These are phyloP conservation scores for Xenopus petersii DNA, from an alignment of 2,797 vertebrate genomes.

Conservation along the genomic window DNA sequence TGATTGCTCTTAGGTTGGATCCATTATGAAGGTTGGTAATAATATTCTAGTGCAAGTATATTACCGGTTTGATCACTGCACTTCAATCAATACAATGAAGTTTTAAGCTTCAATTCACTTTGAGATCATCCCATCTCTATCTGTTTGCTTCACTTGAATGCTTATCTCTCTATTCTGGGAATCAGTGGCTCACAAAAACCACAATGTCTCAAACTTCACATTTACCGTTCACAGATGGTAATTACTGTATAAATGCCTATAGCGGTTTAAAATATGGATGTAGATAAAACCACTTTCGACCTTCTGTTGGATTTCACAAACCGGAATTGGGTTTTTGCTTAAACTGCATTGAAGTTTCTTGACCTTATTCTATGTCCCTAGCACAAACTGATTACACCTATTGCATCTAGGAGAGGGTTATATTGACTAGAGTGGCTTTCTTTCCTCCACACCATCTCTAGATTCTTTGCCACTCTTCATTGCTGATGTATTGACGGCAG, in stretches of 20 bases:
- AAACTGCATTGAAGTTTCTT: constrained; percentile 60
- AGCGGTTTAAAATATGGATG: no score
- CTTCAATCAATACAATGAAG: no score
- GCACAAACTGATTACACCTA: constrained; percentile 62
- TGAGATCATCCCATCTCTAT: no score
- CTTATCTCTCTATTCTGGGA: no score
- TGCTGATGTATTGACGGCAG: constrained; percentile 40
- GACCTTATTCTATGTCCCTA: constrained; percentile 68
- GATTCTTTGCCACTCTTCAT: constrained; percentile 37
- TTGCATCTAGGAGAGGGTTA: constrained; percentile 50
- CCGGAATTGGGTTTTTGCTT: constrained; percentile 34
- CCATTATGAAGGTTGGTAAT: no score
- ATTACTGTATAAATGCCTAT: not conserved
- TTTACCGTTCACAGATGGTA: not conserved
- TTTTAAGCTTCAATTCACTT: no score
- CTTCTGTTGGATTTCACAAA: not conserved
- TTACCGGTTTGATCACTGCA: no score
- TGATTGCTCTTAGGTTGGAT: no score
- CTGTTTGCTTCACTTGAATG: no score
- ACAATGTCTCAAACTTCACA: not conserved
- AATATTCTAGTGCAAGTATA: no score
- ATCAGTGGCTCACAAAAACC: no score
- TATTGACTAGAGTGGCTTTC: constrained; percentile 54
- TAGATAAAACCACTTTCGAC: not conserved
- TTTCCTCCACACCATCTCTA: not conserved